These are phyloP conservation scores for Scaeva pyrastri DNA, from an alignment of 2,888 invertebrate genomes.

Conservation along the genomic window DNA sequence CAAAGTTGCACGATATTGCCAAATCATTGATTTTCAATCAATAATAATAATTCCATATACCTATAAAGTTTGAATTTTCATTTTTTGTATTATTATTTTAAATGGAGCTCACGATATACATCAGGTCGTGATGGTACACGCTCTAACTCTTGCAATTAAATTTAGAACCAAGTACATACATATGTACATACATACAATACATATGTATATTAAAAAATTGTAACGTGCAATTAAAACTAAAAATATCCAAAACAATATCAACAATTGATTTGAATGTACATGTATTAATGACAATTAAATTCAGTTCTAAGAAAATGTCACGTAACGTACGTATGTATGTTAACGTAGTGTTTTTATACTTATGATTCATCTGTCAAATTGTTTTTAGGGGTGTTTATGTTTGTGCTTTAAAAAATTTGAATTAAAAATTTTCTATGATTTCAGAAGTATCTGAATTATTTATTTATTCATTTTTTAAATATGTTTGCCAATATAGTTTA, in stretches of 20 bases:
- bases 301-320: too few species aligned
- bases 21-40: constrained; percentile 2
- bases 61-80: neutral
- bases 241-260: constrained; percentile 9
- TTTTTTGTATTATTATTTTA: neutral
- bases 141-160: constrained; percentile 26
- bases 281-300: neutral
- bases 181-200: neutral
- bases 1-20: constrained; percentile 1
- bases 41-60: neutral
- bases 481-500: too few species aligned
- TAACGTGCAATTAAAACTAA: constrained; percentile 16
- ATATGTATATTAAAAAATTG: constrained; percentile 14
- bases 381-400: too few species aligned
- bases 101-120: constrained; percentile 2
- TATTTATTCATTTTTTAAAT: too few species aligned
- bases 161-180: constrained; percentile 41
- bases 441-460: too few species aligned
- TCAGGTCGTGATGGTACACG: constrained; percentile 16
- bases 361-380: too few species aligned
- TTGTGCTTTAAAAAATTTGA: too few species aligned
- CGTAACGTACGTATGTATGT: too few species aligned
- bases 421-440: too few species aligned
- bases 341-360: too few species aligned
- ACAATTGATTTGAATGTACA: neutral